These are phyloP conservation scores for Gadopsis marmoratus DNA, from an alignment of 2,797 vertebrate genomes.

Conservation along the genomic window DNA sequence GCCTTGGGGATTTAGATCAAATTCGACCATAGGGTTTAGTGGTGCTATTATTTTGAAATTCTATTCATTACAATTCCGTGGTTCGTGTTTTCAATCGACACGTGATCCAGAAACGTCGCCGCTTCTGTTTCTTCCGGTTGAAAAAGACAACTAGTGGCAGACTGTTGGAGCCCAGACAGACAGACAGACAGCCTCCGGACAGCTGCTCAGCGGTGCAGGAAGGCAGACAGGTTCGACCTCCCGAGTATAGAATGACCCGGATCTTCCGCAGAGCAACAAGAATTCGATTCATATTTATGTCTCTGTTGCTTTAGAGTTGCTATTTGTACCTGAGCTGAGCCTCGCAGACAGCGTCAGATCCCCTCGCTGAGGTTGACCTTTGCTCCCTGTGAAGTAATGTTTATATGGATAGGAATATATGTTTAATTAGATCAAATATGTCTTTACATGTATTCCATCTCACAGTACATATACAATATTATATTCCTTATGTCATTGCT, in stretches of 20 bases:
- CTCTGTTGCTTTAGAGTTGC: no score
- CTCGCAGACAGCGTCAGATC: not conserved
- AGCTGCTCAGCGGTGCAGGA: no score
- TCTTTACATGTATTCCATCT: not conserved
- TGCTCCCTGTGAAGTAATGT: not conserved
- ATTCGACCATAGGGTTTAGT: no score
- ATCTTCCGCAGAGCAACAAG: no score
- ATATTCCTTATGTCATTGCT: not conserved
- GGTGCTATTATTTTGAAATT: conserved; percentile 32
- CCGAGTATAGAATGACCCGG: no score
- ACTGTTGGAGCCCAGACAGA: not conserved
- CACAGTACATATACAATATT: no score
- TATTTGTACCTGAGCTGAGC: no score
- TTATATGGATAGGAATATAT: not conserved
- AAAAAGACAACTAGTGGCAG: not conserved
- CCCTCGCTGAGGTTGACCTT: not conserved
- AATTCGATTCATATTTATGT: no score
- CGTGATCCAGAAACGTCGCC: conserved; percentile 49
- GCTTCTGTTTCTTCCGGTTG: not conserved
- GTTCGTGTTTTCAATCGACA: conserved; percentile 24
- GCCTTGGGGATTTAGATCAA: not conserved
- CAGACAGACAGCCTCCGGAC: no score
- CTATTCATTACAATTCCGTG: conserved; percentile 1
- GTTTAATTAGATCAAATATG: not conserved
- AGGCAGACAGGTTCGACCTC: no score